A percentile compares a stretch with the other conserved stretches of the same genome.
These are phyloP conservation scores for Chorisops tibialis DNA, from an alignment of 2,888 invertebrate genomes.

Conservation along the genomic window DNA sequence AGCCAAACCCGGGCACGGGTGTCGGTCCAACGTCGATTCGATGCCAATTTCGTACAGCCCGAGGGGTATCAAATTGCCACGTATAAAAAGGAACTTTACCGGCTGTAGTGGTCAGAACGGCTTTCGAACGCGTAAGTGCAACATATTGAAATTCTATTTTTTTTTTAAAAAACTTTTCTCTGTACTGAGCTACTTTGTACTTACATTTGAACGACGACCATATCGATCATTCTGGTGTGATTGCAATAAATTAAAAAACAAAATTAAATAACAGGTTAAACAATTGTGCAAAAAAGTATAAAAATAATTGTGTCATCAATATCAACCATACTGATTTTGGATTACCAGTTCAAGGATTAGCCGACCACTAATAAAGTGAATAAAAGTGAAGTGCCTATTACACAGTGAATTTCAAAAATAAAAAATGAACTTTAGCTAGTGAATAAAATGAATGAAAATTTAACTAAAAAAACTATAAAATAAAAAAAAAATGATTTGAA, in stretches of 20 bases:
- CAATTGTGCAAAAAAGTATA: background rate
- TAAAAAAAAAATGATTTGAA: constrained; percentile 2
- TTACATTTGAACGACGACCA: background rate
- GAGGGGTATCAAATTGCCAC: constrained; percentile 53
- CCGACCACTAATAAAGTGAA: constrained; percentile 22
- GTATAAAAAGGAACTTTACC: constrained; percentile 56
- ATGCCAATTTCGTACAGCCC: constrained; percentile 42
- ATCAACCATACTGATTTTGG: constrained; percentile 14
- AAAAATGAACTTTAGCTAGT: constrained; percentile 5
- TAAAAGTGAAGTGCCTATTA: constrained; percentile 34
- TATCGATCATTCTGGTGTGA: background rate
- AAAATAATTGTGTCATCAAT: background rate
- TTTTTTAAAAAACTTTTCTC: constrained; percentile 30
- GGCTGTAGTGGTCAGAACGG: constrained; percentile 88
- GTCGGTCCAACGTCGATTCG: constrained; percentile 36
- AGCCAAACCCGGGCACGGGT: constrained; percentile 45
- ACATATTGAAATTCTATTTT: constrained; percentile 42
- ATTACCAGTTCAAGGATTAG: constrained; percentile 33
- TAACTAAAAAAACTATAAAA: background rate
- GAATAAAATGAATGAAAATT: background rate
- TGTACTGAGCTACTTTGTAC: background rate
- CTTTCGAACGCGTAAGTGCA: constrained; percentile 91
- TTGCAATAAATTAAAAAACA: background rate
- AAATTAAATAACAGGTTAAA: background rate
- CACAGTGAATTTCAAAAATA: constrained; percentile 23